Base-by-base conservation (phyloP, 2,113 vertebrate species). In the Ia io region DNA sequence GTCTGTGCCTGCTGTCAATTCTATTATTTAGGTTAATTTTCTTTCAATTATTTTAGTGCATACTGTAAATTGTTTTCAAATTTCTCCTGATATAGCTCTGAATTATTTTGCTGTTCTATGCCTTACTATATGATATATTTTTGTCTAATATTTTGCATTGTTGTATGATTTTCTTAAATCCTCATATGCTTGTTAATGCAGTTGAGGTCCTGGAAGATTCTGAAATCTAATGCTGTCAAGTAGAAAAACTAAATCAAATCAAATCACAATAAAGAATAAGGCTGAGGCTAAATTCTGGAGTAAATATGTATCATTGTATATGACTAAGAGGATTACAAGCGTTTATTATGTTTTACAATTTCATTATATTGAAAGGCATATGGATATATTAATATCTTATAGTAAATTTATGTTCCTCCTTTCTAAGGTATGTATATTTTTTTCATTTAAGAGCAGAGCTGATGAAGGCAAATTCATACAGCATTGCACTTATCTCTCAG, bases 41-140 rank as follows among this genome's bases (percentile, higher is more conserved):
- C 96, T 96, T 97, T 95, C 22, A 96, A 94, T 96, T 18, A 20
- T 93, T 74, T 95, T 92, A 84, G 37, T 88, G 69, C n/a, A 56
- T 71, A 35, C 10, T 88, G 5, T 79, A 92, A 96, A 96, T 59
- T 97, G 11, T 97, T 96, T 96, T 97, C 92, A 93, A 95, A 92
- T 90, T 76, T 73, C 20, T 92, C 10, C 59, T 95, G 87, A 91
- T 86, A 20, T 53, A 90, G 88, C 95, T 94, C 47, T 97, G 9
- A 96, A 94, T 83, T 88, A 85, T 10, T 84, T 49, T 90, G 49
- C 51, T 95, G 56, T 96, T 84, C 32, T 83, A 65, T 49, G 70
- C 20, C 9, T 97, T 44, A 20, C 51, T 96, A 32, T 87, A 92
- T 95, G 97, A 0, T 16, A 2, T 0, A 25, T 69, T 74, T 87